Conservation (phyloP, 2,797 vertebrate species). For the Microctenopoma stevenorrisi region DNA sequence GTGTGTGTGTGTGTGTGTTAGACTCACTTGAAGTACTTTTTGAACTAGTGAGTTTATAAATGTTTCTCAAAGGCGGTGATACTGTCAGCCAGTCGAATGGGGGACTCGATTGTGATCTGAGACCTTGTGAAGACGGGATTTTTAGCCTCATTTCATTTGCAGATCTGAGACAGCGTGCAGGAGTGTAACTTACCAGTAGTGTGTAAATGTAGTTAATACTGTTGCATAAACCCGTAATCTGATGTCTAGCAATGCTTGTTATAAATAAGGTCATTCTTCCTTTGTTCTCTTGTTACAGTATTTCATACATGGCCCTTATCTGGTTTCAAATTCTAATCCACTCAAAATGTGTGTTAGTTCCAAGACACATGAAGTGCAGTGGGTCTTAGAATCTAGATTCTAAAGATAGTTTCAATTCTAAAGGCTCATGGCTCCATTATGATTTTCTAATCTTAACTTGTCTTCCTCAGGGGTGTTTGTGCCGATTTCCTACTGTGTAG, state of each 20-base stretch:
- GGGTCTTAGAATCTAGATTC: neutral
- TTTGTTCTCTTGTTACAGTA: neutral
- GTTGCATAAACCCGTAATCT: constrained; percentile 12
- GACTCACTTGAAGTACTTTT: no score
- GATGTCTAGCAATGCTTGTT: neutral
- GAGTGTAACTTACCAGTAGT: no score
- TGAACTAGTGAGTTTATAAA: no score
- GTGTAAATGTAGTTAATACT: neutral
- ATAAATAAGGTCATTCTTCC: neutral
- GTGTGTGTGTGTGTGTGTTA: no score
- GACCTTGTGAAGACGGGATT: no score
- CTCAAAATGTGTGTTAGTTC: neutral
- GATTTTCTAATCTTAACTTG: neutral
- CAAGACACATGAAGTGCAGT: neutral
- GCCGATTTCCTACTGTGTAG: constrained; percentile 80
- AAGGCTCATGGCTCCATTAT: neutral
- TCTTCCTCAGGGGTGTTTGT: constrained; percentile 83
- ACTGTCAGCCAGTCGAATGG: no score
- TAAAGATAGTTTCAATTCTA: constrained; percentile 2
- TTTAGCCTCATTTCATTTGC: no score
- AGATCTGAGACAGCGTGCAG: no score
- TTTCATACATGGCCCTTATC: constrained; percentile 1
- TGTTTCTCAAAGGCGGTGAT: no score
- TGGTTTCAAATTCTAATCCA: constrained; percentile 4
- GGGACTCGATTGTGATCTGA: no score